phyloP scores from a whole-genome alignment of 2,888 invertebrate species.

The Caenorhabditis macrosperma region DNA sequence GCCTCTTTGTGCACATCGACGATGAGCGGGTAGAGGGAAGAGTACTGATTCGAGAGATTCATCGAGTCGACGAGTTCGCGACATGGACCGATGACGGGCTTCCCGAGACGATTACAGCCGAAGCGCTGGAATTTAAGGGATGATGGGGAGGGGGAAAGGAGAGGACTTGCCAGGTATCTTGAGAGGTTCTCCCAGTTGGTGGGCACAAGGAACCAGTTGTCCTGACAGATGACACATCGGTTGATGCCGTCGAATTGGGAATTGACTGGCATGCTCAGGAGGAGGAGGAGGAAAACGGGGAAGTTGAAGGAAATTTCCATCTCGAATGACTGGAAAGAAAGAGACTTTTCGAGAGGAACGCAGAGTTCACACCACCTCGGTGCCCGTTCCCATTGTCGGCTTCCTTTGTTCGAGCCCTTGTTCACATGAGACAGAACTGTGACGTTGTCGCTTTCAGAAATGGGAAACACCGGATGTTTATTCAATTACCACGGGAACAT shows the following conservation, averaged over 20 bases:
- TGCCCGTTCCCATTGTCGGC: background rate
- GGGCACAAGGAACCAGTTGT: constrained; percentile 28
- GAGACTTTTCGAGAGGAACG: background rate
- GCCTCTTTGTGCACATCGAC: constrained; percentile 24
- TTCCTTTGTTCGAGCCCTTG: background rate
- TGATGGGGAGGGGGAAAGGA: background rate
- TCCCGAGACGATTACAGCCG: constrained; percentile 29
- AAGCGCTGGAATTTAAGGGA: constrained; percentile 6
- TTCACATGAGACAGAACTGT: too few species aligned
- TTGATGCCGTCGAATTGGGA: constrained; percentile 12
- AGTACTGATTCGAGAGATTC: constrained; percentile 36
- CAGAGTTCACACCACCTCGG: too few species aligned
- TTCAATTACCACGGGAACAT: too few species aligned
- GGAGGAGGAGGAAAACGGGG: background rate
- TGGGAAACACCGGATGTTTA: too few species aligned
- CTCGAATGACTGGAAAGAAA: background rate
- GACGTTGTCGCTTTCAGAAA: too few species aligned
- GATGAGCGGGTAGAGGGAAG: constrained; percentile 13
- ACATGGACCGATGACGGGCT: constrained; percentile 13
- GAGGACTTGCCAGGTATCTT: constrained; percentile 18
- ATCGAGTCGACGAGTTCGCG: constrained; percentile 27
- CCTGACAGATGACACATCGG: constrained; percentile 17
- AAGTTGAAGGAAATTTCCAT: background rate
- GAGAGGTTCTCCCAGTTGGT: constrained; percentile 27
- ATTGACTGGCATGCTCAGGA: background rate